Conservation (phyloP, 2,888 invertebrate species). For the Polietes domitor region DNA sequence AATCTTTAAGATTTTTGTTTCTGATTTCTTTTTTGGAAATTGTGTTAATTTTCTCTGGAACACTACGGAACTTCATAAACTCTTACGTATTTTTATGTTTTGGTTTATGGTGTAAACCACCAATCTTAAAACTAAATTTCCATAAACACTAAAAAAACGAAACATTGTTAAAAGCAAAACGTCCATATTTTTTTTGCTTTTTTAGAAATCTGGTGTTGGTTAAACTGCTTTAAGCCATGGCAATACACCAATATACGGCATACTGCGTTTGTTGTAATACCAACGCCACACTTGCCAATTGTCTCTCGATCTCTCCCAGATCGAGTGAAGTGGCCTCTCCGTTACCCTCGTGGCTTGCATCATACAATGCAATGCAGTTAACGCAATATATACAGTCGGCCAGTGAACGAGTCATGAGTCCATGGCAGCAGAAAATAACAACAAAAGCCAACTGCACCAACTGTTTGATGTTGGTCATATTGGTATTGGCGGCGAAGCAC, state of each 20-base stretch:
- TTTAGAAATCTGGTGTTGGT: neutral
- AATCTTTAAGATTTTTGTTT: too few relatives aligned
- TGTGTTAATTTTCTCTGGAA: too few relatives aligned
- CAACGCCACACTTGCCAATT: constrained; percentile 62
- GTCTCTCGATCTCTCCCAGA: constrained; percentile 36
- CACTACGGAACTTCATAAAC: too few relatives aligned
- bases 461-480: constrained; percentile 4
- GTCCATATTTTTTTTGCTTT: neutral
- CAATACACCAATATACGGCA: neutral
- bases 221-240: constrained; percentile 1
- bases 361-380: constrained; percentile 16
- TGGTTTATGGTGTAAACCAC: too few relatives aligned
- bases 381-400: neutral
- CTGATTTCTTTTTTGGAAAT: too few relatives aligned
- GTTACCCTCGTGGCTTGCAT: neutral
- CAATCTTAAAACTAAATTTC: too few relatives aligned
- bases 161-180: neutral
- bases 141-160: too few relatives aligned
- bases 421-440: constrained; percentile 4
- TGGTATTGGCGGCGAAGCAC: neutral
- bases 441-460: neutral
- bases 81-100: too few relatives aligned
- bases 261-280: neutral
- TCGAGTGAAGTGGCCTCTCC: neutral
- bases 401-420: neutral